A percentile compares a stretch with the other conserved stretches of the same genome.
phyloP scores from a whole-genome alignment of 30 jellyfish, hydroid and myxozoan genomes.

The Pseudorhiza aurosa region DNA sequence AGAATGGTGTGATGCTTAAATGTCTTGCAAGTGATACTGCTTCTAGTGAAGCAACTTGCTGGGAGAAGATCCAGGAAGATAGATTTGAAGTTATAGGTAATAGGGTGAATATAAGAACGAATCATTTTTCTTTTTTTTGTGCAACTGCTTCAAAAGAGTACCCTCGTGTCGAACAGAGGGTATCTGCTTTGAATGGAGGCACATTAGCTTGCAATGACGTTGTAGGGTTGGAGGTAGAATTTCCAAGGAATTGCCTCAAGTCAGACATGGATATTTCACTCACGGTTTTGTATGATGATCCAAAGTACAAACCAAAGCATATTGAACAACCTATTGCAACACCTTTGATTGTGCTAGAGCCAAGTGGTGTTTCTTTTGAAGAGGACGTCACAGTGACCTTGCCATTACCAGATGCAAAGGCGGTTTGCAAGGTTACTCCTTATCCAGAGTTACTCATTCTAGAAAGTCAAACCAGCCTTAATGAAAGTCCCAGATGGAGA shows the following conservation, averaged over 20 bases:
- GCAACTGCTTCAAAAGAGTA: slow-evolving; percentile 58
- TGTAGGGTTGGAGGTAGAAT: slow-evolving; percentile 47
- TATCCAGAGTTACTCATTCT: slow-evolving; percentile 43
- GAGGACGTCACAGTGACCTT: slow-evolving; percentile 72
- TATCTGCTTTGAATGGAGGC: slow-evolving; percentile 57
- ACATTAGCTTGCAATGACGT: slow-evolving; percentile 1
- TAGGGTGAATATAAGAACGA: slow-evolving; percentile 36
- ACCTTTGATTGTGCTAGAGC: slow-evolving; percentile 83
- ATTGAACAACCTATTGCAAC: slow-evolving; percentile 54
- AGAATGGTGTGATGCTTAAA: slow-evolving; percentile 6
- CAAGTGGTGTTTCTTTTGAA: slow-evolving; percentile 63
- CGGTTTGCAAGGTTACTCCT: slow-evolving; percentile 6
- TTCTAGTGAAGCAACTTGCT: slow-evolving; percentile 31
- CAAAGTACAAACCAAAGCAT: slow-evolving; percentile 38
- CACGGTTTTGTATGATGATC: slow-evolving; percentile 68
- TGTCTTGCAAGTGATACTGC: slow-evolving; percentile 71
- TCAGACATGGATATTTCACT: slow-evolving; percentile 39
- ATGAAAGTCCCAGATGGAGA: slow-evolving; percentile 76
- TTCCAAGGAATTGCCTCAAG: slow-evolving; percentile 35
- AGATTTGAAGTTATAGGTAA: slow-evolving; percentile 26
- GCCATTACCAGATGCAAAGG: slow-evolving; percentile 74
- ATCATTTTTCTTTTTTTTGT: slow-evolving; percentile 75
- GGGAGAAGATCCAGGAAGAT: slow-evolving; percentile 35
- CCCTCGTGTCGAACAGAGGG: slow-evolving; percentile 26
- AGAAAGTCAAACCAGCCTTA: slow-evolving; percentile 75